phyloP scores from a whole-genome alignment of 1,140 invertebrate genomes.

The Panagrolaimus sp. region DNA sequence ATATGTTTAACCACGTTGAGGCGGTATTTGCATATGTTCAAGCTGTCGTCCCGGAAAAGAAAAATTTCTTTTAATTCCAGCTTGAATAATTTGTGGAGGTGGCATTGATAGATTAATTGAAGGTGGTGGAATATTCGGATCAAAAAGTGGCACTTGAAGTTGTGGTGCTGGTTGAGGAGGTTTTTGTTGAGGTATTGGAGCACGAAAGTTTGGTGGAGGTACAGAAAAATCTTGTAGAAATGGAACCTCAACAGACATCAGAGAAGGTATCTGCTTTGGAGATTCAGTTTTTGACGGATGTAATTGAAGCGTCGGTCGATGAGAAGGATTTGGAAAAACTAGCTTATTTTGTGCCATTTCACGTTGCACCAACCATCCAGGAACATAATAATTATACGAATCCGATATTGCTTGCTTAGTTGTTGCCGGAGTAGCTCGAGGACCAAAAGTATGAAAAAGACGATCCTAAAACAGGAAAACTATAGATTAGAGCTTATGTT shows the following conservation, averaged over 20 bases:
- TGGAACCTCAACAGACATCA: not conserved
- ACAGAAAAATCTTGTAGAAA: not conserved
- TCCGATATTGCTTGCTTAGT: not conserved
- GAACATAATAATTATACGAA: not conserved
- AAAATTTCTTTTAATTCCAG: slow-evolving; percentile 3
- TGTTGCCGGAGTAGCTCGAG: slow-evolving; percentile 4
- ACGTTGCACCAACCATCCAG: not conserved
- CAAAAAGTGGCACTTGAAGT: not conserved
- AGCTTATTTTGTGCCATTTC: slow-evolving; percentile 9
- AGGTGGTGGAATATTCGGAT: slow-evolving; percentile 6
- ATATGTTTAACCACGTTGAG: slow-evolving; percentile 10
- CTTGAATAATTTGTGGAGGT: not conserved
- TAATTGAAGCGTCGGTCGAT: not conserved
- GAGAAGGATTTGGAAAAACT: not conserved
- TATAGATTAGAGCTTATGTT: not conserved
- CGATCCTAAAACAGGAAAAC: not conserved
- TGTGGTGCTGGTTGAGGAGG: not conserved
- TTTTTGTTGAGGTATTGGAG: not conserved
- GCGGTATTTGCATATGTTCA: not conserved
- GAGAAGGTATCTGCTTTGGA: not conserved
- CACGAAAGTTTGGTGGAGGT: not conserved
- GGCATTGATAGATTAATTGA: not conserved
- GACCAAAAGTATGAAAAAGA: not conserved
- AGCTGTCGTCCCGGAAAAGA: not conserved
- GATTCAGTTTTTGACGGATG: slow-evolving; percentile 9